Evolutionary conservation across 2,797 vertebrate species (phyloP).

Genomic region (Selene dorsalis): DNA sequence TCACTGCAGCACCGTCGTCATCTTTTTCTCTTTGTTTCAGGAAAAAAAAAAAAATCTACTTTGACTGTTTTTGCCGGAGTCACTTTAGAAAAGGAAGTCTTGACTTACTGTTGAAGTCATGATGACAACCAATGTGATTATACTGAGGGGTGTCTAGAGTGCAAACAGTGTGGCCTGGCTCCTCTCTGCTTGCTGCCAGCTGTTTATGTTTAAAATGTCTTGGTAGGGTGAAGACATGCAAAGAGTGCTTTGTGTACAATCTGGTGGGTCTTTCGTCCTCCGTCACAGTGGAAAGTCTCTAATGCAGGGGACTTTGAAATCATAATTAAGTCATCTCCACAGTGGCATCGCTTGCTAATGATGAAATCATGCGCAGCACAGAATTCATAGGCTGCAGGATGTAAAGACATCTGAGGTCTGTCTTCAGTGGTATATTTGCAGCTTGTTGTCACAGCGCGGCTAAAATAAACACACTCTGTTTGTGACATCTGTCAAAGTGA

Average conservation of each 20-base stretch:
- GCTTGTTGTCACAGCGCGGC: slow-evolving; percentile 58
- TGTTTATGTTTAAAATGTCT: slow-evolving; percentile 42
- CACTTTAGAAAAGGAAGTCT: slow-evolving; percentile 37
- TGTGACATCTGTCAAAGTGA: slow-evolving; percentile 79
- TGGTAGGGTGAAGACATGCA: slow-evolving; percentile 12
- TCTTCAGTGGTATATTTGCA: slow-evolving; percentile 55
- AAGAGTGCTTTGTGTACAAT: background rate
- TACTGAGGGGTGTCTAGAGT: slow-evolving; percentile 43
- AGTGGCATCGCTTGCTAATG: slow-evolving; percentile 42
- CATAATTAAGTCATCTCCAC: slow-evolving; percentile 53
- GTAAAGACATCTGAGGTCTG: slow-evolving; percentile 53
- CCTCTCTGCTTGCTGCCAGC: slow-evolving; percentile 37
- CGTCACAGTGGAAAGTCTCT: slow-evolving; percentile 24
- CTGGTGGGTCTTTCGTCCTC: slow-evolving; percentile 10
- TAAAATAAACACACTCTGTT: slow-evolving; percentile 69
- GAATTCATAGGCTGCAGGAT: slow-evolving; percentile 30
- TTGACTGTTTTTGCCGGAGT: slow-evolving; percentile 25
- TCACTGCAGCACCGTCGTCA: slow-evolving; percentile 15
- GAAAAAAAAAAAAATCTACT: slow-evolving; percentile 3
- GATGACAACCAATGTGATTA: slow-evolving; percentile 58
- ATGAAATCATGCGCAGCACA: slow-evolving; percentile 50
- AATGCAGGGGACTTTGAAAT: slow-evolving; percentile 44
- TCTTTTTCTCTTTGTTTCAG: slow-evolving; percentile 31
- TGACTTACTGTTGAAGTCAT: slow-evolving; percentile 38
- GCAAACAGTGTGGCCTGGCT: slow-evolving; percentile 44